Conservation (phyloP, 2,113 vertebrate species). For the Oncorhynchus kisutch region DNA sequence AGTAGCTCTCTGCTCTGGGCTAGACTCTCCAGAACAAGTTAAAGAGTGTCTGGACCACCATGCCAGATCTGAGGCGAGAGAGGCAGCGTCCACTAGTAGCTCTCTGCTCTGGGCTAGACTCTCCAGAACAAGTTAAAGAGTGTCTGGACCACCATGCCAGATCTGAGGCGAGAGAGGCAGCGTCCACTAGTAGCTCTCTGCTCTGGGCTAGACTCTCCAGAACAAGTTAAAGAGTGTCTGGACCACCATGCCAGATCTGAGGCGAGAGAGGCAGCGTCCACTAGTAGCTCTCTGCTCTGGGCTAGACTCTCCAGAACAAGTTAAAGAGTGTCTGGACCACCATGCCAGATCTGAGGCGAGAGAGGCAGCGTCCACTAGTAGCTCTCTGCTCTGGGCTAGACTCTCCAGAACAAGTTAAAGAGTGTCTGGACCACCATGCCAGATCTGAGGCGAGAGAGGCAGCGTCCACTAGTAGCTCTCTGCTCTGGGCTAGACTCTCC, state of each 20-base stretch:
- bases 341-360: slow-evolving; percentile 38
- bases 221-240: neutral
- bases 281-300: slow-evolving; percentile 50
- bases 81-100: slow-evolving; percentile 56
- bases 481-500: slow-evolving; percentile 26
- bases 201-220: slow-evolving; percentile 28
- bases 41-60: neutral
- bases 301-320: slow-evolving; percentile 6
- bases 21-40: too few species aligned
- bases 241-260: slow-evolving; percentile 12
- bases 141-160: too few species aligned
- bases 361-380: slow-evolving; percentile 54
- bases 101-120: slow-evolving; percentile 34
- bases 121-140: neutral
- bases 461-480: slow-evolving; percentile 60
- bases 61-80: slow-evolving; percentile 37
- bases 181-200: slow-evolving; percentile 60
- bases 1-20: slow-evolving; percentile 48
- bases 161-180: slow-evolving; percentile 37
- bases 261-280: slow-evolving; percentile 53
- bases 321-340: neutral
- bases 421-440: neutral
- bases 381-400: slow-evolving; percentile 38
- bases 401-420: too few species aligned
- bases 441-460: slow-evolving; percentile 35